Evolutionary conservation across 2,888 invertebrate genomes (phyloP), one percentile per base, ranked within the genome.

Genomic region (Scaptomyza tumidula): DNA sequence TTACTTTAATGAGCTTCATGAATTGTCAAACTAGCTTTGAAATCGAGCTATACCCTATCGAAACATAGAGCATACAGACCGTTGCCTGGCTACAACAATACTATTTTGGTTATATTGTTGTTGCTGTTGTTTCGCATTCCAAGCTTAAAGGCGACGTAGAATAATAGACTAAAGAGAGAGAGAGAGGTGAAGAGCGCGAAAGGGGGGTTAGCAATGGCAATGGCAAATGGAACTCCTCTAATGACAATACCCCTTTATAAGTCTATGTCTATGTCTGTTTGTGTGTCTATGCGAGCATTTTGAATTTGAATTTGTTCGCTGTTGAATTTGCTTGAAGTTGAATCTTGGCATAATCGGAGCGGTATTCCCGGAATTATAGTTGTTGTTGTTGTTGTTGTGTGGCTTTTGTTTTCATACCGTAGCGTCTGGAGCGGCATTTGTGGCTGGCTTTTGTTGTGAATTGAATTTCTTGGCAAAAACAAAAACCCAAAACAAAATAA

Each of bases 311-410:
- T 64, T 14, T 56, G 41, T 35, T 65, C 4, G 13, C 27, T 41
- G 43, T 60, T 46, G 33, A 56, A 55, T 54, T 50, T 49, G 62
- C 48, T 57, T 55, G 16, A 41, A 46, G 54, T 41, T 50, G 35
- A 35, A 49, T 52, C 44, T 58, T 67, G 55, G 44, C 24, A 56
- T 52, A 45, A 16, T 37, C 14, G 45, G 19, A 29, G n/a, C 9
- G 24, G 24, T 67, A 72, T 86, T 84, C 84, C 73, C 50, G 77
- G 84, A 84, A 84, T 84, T 86, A 19, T 10, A 35, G 19, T 50
- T 50, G 35, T 6, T 35, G 9, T 11, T 46, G 46, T 24, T 24
- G 24, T 24, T 24, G 49, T 33, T 16, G 73, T 84, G 84, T 76
- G 80, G 70, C 78, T 86, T 83, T 78, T 82, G 82, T 79, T 77